Evolutionary conservation across 1,140 invertebrate genomes (phyloP), one percentile per base, ranked within the genome.

Genomic region (Pseudoatta argentina): DNA sequence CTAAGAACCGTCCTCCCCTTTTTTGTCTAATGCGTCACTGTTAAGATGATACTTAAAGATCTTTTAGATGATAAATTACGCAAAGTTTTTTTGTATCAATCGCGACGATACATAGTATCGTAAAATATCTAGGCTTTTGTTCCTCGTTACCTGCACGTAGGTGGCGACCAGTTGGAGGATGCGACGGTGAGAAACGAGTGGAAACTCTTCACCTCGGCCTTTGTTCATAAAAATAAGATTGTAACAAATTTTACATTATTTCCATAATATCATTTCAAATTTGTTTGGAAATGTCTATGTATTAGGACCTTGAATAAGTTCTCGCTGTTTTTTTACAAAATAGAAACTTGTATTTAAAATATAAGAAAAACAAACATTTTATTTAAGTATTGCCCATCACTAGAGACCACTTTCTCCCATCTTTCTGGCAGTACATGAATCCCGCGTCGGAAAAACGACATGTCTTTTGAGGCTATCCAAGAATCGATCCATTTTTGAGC

Each of bases 1-100:
- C 69, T 6, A 66, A 83, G 57, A 83, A 75, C 21, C 27, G 21
- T 57, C 27, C 63, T 69, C 6, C 24, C 63, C 7, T 57, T 69
- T 63, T 69, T 75, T 30, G 18, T 51, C 21, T 18, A 55, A 21
- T 73, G 86, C 78, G 86, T 87, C 88, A 79, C 55, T 76, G 64
- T 39, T 61, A 66, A 79, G 79, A 78, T 69, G 66, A 63, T 16
- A 30, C 59, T 66, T 89, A 57, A 34, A 27, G 27, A 16, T 76
- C 83, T 87, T 89, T 91, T 86, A 76, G 64, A 82, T 90, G 89
- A 91, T 90, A 91, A 91, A 91, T 91, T 88, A 82, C 44, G 53
- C 67, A 63, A 59, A 90, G 83, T 88, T 90, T 87, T 87, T 76
- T 72, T 63, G 64, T 83, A 88, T 90, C 82, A 83, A 88, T 88